phyloP scores from a whole-genome alignment of 2,113 vertebrate genomes.

The Phoxinus phoxinus region DNA sequence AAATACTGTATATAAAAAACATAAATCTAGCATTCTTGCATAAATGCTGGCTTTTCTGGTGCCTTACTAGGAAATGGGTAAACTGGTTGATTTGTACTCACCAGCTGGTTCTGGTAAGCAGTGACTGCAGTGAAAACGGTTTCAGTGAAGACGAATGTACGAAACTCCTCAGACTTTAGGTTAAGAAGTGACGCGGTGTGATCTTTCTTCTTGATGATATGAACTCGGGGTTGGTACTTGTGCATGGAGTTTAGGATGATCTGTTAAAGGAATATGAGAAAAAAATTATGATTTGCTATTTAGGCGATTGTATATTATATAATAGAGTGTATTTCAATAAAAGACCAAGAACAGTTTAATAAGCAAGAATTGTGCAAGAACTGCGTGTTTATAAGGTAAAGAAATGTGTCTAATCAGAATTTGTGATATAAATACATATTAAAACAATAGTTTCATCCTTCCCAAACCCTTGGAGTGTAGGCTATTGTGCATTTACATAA shows the following conservation, averaged over 20 bases:
- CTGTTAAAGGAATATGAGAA: constrained; percentile 67
- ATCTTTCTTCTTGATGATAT: constrained; percentile 99
- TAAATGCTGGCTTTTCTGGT: background rate
- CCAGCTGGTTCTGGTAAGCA: constrained; percentile 98
- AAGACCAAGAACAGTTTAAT: background rate
- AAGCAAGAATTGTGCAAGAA: background rate
- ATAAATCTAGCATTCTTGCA: background rate
- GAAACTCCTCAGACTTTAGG: constrained; percentile 96
- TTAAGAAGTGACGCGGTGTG: constrained; percentile 97
- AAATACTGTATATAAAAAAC: background rate
- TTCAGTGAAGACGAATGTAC: constrained; percentile 96
- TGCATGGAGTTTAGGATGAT: constrained; percentile 99
- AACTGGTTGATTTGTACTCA: constrained; percentile 73
- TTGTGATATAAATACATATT: background rate
- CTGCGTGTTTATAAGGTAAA: background rate
- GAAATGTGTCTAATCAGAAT: no score
- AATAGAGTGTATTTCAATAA: background rate
- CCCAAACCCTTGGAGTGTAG: background rate
- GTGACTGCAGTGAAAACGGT: constrained; percentile 98
- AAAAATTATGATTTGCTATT: no score
- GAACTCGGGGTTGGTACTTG: constrained; percentile 97
- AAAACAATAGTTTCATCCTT: background rate
- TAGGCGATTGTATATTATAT: background rate
- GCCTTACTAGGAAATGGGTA: background rate
- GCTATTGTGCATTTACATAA: background rate